Base-by-base conservation (phyloP, 2,113 vertebrate genomes). In the Mobula hypostoma region DNA sequence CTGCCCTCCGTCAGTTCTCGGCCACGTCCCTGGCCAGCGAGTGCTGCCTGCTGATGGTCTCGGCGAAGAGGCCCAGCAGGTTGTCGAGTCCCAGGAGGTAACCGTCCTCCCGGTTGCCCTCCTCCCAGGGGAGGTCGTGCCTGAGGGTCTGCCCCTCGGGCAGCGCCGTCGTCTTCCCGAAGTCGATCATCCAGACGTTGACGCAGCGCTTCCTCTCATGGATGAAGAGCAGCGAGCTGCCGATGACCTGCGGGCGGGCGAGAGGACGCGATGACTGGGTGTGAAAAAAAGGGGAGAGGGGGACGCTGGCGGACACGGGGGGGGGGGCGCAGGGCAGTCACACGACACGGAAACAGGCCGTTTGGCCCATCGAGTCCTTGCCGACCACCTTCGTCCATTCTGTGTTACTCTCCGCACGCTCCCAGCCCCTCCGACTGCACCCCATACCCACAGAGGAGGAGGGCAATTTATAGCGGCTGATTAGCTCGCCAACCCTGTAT, bases 131-230 rank as follows among this genome's bases (percentile, higher is more conserved):
- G 74, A 96, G 48, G 6, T 96, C 94, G 80, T 98, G 97, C 1
- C 61, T 94, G 27, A 98, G 94, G 56, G 94, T 94, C 32, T 85
- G 40, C 0, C 94, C 92, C 0, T 95, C 94, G 0, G 96, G 96
- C 15, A 95, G 80, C 0, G 96, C 96, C 0, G 95, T 95, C 0
- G 97, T 98, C 95, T 98, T 98, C 27, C 97, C 97, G 79, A 98
- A 98, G 95, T 98, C 97, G 94, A 98, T 98, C 97, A 98, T 98
- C 97, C 97, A 98, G 91, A 97, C 96, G 5, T 94, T 97, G 95
- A 96, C 97, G 94, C 95, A 96, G 94, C 94, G 95, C 7, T 21
- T 32, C 36, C 15, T 12, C 79, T 94, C 72, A 21, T 92, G 88
- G 94, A 97, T 96, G 68, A 98, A 97, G 78, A 97, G 97, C 40